A percentile compares a stretch with the other conserved stretches of the same genome.
Evolutionary conservation across 2,113 vertebrate genomes (phyloP).

Genomic region (Cyphomyrus plagiostoma): DNA sequence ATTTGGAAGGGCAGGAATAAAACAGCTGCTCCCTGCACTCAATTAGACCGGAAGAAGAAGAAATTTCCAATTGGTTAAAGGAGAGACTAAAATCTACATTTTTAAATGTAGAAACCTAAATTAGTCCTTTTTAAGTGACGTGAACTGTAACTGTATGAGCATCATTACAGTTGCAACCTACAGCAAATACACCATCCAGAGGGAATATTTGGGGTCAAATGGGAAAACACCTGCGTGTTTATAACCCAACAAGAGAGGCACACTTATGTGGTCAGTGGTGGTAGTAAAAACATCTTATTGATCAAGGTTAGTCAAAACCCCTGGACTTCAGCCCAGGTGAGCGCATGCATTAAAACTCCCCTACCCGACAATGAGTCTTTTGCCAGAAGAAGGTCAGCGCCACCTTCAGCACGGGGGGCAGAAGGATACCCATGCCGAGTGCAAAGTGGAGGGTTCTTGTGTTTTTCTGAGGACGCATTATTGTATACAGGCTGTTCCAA

Average conservation of each 20-base stretch:
- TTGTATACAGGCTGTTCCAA: neutral
- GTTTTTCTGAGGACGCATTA: neutral
- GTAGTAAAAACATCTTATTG: neutral
- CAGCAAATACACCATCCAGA: neutral
- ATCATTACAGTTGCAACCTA: neutral
- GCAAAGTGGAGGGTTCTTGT: neutral
- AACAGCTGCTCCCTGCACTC: slow-evolving; percentile 4
- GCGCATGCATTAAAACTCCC: neutral
- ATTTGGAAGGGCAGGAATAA: neutral
- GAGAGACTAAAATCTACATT: neutral
- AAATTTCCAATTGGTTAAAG: neutral
- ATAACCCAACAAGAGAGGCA: neutral
- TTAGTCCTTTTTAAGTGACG: neutral
- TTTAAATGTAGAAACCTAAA: neutral
- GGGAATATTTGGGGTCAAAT: neutral
- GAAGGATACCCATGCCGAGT: neutral
- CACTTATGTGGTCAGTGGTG: neutral
- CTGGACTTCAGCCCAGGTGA: neutral
- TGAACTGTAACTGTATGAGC: neutral
- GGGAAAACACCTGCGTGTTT: neutral
- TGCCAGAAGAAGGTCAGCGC: neutral
- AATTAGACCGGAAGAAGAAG: slow-evolving; percentile 3
- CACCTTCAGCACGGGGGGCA: neutral
- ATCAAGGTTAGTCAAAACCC: neutral
- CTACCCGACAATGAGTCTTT: neutral